Evolutionary conservation across 2,888 invertebrate genomes (phyloP), one percentile per base, ranked within the genome.

Genomic region (Troilus luridus): DNA sequence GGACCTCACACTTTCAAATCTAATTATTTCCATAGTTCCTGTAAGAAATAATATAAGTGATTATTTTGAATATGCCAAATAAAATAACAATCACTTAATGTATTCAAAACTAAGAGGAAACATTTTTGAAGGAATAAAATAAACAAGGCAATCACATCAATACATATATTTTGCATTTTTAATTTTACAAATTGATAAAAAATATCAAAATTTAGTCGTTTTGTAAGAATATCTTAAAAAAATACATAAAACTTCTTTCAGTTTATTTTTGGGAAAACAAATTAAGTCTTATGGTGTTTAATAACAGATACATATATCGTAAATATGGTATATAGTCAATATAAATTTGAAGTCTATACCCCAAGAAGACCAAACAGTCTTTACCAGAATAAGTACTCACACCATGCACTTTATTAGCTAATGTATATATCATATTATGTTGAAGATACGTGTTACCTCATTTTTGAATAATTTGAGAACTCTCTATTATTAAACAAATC

Each of bases 171-270:
- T 85, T 56, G 85, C 56, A 56, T n/a, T 85, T 56, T n/a, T 11
- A 56, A 85, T 56, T 54, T n/a, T n/a, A 85, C 56, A 85, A n/a
- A 85, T n/a, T 85, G 85, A 85, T 85, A 85, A 56, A 54, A 54
- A 54, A 85, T 56, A 56, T 85, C 85, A 56, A 58, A 58, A 54
- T 58, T 85, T 56, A 58, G 21, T 41, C 21, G 21, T 56, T 85
- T 85, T n/a, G 85, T 85, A 85, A 41, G 56, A 85, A 85, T 85
- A 11, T 58, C 54, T 21, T 85, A 85, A 85, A 85, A 85, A 85
- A 85, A 85, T 85, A 85, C 56, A 17, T 77, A 41, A 77, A 77
- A 77, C 72, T 7, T 77, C 85, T 85, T 85, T 56, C 14, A 56
- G 85, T 56, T 56, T 56, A 85, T 56, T 85, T 85, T 54, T 14